Conservation (phyloP, 2,797 vertebrate species). For the Cichlasoma orientale region DNA sequence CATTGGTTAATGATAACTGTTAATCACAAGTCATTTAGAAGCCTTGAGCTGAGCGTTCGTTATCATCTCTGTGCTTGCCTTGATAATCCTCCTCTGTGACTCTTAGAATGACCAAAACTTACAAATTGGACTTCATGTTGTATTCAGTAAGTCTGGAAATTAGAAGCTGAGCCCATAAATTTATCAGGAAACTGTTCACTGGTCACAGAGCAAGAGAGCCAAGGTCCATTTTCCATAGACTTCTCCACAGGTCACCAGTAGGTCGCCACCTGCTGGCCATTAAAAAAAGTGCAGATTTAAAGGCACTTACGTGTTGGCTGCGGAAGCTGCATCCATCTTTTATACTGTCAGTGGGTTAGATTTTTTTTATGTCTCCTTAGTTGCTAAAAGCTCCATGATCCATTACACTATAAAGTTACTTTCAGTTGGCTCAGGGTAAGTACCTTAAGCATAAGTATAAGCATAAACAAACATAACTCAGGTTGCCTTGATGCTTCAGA, state of each 20-base stretch:
- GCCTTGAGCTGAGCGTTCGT: neutral
- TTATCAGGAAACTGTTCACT: neutral
- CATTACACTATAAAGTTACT: neutral
- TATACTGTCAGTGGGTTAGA: neutral
- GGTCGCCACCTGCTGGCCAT: neutral
- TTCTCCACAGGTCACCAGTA: neutral
- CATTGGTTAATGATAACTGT: too few species aligned
- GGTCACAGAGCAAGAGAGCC: neutral
- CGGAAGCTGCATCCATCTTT: neutral
- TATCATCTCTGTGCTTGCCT: neutral
- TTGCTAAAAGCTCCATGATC: neutral
- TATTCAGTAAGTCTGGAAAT: neutral
- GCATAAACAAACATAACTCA: neutral
- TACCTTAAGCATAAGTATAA: neutral
- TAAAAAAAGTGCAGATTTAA: neutral
- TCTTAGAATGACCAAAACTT: neutral
- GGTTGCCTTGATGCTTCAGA: neutral
- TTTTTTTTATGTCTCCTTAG: neutral
- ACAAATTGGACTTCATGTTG: neutral
- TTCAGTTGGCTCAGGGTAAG: neutral
- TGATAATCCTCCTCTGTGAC: neutral
- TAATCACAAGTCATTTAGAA: neutral
- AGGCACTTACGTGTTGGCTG: neutral
- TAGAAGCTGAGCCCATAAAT: neutral
- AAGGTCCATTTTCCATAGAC: neutral